A percentile compares a stretch with the other conserved stretches of the same genome.
Evolutionary conservation across 2,113 vertebrate genomes (phyloP).

Genomic region (Siphamia tubifer): DNA sequence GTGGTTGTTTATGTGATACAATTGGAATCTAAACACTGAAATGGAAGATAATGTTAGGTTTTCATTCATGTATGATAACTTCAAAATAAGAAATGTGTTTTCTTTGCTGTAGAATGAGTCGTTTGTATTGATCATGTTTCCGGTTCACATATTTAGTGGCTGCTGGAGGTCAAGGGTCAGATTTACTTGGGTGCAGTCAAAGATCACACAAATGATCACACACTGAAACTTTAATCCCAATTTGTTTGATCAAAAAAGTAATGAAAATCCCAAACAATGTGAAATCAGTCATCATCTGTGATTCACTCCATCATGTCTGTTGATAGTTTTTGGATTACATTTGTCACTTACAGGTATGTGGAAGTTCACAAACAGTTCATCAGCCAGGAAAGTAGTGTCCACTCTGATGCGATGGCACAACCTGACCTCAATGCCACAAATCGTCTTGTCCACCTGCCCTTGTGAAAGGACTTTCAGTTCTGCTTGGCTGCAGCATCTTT

Average conservation of each 20-base stretch:
- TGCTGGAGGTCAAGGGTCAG: too few relatives aligned
- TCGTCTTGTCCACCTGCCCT: constrained; percentile 31
- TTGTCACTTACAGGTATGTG: neutral
- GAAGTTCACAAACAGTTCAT: constrained; percentile 26
- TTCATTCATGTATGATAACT: too few relatives aligned
- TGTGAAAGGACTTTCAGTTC: constrained; percentile 65
- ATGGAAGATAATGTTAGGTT: too few relatives aligned
- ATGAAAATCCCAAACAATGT: neutral
- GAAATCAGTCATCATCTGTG: neutral
- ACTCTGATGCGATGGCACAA: constrained; percentile 9
- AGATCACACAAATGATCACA: too few relatives aligned
- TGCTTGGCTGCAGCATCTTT: constrained; percentile 65
- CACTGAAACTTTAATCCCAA: constrained; percentile 18
- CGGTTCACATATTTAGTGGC: too few relatives aligned
- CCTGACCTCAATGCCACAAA: constrained; percentile 25
- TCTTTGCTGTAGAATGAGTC: too few relatives aligned
- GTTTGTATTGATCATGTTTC: too few relatives aligned
- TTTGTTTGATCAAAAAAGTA: neutral
- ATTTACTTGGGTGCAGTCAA: too few relatives aligned
- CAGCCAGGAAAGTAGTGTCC: neutral
- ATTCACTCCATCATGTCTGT: neutral
- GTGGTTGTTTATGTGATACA: constrained; percentile 17
- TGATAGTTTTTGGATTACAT: neutral
- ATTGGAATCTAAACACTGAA: constrained; percentile 18
- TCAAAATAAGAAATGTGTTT: too few relatives aligned